These are phyloP conservation scores for Pycnomerus fuliginosus DNA, from an alignment of 2,888 invertebrate species.

Conservation along the genomic window DNA sequence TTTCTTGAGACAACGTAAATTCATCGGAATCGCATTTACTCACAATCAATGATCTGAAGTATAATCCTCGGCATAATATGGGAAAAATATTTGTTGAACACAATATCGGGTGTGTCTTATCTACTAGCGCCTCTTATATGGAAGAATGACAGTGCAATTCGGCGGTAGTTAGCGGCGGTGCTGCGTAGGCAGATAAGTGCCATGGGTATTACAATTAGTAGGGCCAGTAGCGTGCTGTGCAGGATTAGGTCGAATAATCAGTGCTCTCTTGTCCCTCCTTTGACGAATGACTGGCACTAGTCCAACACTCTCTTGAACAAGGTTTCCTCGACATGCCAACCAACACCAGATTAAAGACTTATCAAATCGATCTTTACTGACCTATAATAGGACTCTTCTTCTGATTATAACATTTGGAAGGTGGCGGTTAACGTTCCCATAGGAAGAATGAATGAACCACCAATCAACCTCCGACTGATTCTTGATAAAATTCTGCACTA, in stretches of 20 bases:
- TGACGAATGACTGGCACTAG: slow-evolving; percentile 27
- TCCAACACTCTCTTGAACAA: slow-evolving; percentile 11
- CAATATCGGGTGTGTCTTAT: slow-evolving; percentile 22
- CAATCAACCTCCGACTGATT: no score
- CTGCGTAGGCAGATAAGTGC: slow-evolving; percentile 24
- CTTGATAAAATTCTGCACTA: no score
- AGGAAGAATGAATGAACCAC: no score
- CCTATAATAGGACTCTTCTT: no score
- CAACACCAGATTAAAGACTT: slow-evolving; percentile 19
- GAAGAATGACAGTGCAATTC: slow-evolving; percentile 19
- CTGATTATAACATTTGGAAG: no score
- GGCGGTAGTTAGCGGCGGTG: slow-evolving; percentile 24
- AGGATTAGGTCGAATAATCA: slow-evolving; percentile 46
- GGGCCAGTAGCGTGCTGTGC: slow-evolving; percentile 52
- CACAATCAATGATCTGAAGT: no score
- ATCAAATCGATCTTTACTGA: slow-evolving; percentile 15
- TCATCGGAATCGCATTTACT: no score
- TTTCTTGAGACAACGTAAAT: no score
- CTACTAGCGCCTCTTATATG: slow-evolving; percentile 2
- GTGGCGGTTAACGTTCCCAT: no score
- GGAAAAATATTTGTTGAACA: no score
- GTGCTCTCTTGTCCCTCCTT: slow-evolving; percentile 28
- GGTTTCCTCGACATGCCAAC: slow-evolving; percentile 15
- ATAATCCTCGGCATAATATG: no score
- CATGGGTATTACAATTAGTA: slow-evolving; percentile 51